These are phyloP conservation scores for Sycophila texana DNA, from an alignment of 2,888 invertebrate species.

Conservation along the genomic window DNA sequence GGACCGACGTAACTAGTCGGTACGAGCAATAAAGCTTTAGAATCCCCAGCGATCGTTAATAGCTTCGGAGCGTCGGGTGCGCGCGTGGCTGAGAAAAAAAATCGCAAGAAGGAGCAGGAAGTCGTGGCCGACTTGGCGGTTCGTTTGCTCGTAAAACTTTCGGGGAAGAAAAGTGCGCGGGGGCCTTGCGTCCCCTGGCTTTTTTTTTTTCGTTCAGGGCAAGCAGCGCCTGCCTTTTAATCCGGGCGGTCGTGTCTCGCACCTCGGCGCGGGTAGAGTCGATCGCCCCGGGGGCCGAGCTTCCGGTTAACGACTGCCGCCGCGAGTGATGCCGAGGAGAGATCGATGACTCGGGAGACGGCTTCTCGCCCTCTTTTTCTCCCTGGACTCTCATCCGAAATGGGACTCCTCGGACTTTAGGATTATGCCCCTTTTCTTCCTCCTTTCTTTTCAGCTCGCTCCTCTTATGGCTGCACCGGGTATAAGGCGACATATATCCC, in stretches of 20 bases:
- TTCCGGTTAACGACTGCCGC: slow-evolving; percentile 43
- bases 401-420: background rate
- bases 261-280: background rate
- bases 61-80: slow-evolving; percentile 2
- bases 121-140: background rate
- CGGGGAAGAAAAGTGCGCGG: slow-evolving; percentile 15
- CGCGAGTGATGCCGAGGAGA: slow-evolving; percentile 12
- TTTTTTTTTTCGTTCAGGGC: too few relatives aligned
- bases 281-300: slow-evolving; percentile 10
- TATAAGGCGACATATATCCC: too few relatives aligned
- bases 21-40: slow-evolving; percentile 35
- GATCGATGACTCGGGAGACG: slow-evolving; percentile 26
- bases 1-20: background rate
- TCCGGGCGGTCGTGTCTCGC: slow-evolving; percentile 2
- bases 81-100: slow-evolving; percentile 1
- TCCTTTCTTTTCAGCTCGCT: slow-evolving; percentile 1
- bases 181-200: background rate
- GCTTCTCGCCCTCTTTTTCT: background rate
- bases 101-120: background rate
- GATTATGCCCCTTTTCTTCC: background rate
- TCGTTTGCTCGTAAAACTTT: slow-evolving; percentile 37
- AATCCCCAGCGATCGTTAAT: slow-evolving; percentile 30
- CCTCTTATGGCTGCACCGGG: too few relatives aligned
- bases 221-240: slow-evolving; percentile 23
- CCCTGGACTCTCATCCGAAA: background rate